Evolutionary conservation across 2,888 invertebrate genomes (phyloP).

Genomic region (Mesorhabditis spiculigera): DNA sequence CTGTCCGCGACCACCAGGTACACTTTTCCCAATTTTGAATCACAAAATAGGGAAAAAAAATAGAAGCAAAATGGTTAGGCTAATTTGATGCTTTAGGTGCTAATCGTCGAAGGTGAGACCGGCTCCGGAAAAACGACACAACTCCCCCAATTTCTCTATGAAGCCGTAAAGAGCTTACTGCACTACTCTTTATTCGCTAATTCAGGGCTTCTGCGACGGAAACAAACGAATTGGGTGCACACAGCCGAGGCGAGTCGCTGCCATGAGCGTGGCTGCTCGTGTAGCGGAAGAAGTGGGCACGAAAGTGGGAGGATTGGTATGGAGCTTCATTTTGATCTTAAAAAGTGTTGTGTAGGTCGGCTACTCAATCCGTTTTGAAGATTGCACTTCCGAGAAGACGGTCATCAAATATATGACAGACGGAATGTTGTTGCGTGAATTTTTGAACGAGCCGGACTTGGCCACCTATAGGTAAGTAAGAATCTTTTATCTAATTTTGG

Average conservation of each 20-base stretch:
- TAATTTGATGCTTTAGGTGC: constrained; percentile 43
- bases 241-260: constrained; percentile 94
- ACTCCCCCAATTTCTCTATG: constrained; percentile 66
- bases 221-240: constrained; percentile 92
- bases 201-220: constrained; percentile 64
- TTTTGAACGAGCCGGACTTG: constrained; percentile 92
- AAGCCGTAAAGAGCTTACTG: constrained; percentile 61
- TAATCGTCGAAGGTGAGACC: constrained; percentile 69
- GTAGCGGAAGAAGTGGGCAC: constrained; percentile 96
- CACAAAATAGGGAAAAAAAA: not conserved
- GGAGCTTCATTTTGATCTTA: constrained; percentile 12
- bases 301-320: constrained; percentile 73
- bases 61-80: not conserved
- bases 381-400: constrained; percentile 95
- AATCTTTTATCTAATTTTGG: not conserved
- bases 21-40: constrained; percentile 11
- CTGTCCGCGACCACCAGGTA: constrained; percentile 72
- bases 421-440: constrained; percentile 93
- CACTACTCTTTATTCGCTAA: constrained; percentile 2
- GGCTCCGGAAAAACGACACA: constrained; percentile 68
- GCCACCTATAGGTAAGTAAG: constrained; percentile 73
- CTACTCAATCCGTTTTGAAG: constrained; percentile 89
- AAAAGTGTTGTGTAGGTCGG: constrained; percentile 64
- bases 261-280: constrained; percentile 98
- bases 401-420: constrained; percentile 98